Evolutionary conservation across 2,797 vertebrate genomes (phyloP).

Genomic region (Hypotaenidia okinawae): DNA sequence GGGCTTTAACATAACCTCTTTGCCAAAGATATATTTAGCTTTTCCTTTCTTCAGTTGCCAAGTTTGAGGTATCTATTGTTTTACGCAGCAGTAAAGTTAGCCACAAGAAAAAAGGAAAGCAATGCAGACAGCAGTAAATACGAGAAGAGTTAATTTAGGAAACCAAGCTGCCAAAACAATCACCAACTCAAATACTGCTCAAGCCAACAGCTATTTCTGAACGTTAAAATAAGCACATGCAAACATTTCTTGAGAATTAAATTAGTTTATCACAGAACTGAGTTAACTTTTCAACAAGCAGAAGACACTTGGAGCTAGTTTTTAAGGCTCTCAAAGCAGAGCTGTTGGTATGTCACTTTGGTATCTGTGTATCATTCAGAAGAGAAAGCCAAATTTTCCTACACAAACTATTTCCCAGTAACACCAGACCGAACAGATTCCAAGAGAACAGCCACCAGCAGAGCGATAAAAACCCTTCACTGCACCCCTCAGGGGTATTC

Average conservation of each 20-base stretch:
- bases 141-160: conserved; percentile 9
- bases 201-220: conserved; percentile 5
- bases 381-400: background rate
- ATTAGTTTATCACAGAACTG: background rate
- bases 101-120: conserved; percentile 31
- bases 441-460: background rate
- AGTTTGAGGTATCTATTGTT: conserved; percentile 23
- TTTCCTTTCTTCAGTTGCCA: conserved; percentile 39
- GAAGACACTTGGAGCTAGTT: background rate
- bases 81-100: conserved; percentile 11
- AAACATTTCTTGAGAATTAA: background rate
- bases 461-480: background rate
- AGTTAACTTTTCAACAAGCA: background rate
- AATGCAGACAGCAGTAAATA: background rate
- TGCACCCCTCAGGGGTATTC: background rate
- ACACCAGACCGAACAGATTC: background rate
- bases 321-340: background rate
- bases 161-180: conserved; percentile 38
- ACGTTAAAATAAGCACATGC: background rate
- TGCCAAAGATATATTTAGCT: background rate
- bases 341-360: background rate
- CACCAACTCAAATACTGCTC: background rate
- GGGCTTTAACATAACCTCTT: background rate
- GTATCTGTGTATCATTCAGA: background rate
- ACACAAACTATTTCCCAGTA: background rate